These are phyloP conservation scores for Anthrax anthrax DNA, from an alignment of 2,888 invertebrate genomes.

Conservation along the genomic window DNA sequence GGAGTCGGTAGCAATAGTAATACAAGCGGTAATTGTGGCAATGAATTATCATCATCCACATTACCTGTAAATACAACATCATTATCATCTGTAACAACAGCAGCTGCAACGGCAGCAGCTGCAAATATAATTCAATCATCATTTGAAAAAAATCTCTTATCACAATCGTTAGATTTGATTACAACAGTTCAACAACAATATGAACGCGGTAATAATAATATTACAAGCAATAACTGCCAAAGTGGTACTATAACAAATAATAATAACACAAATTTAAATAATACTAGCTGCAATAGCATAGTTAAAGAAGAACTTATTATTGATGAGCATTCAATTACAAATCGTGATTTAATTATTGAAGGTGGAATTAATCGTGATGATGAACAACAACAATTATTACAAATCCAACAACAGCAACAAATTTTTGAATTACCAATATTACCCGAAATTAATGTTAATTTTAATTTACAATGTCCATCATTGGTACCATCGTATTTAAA, in stretches of 20 bases:
- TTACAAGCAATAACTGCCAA: neutral
- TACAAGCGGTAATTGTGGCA: neutral
- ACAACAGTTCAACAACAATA: slow-evolving; percentile 28
- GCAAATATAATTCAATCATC: slow-evolving; percentile 41
- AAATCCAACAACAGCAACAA: slow-evolving; percentile 17
- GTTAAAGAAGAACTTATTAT: slow-evolving; percentile 27
- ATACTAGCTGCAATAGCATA: slow-evolving; percentile 4
- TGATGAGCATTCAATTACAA: slow-evolving; percentile 15
- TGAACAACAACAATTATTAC: slow-evolving; percentile 17
- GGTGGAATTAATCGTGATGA: slow-evolving; percentile 15
- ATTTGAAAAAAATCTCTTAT: slow-evolving; percentile 48
- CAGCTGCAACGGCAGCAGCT: slow-evolving; percentile 24
- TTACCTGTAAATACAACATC: neutral
- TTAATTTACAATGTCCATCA: slow-evolving; percentile 60
- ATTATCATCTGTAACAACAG: neutral
- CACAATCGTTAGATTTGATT: slow-evolving; percentile 56
- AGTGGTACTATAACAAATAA: slow-evolving; percentile 4
- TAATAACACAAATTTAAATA: slow-evolving; percentile 8
- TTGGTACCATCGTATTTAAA: slow-evolving; percentile 81
- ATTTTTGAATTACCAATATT: slow-evolving; percentile 47
- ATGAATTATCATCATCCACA: neutral
- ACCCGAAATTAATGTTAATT: slow-evolving; percentile 52
- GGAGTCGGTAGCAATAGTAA: neutral
- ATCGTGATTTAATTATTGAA: neutral
- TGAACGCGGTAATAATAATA: slow-evolving; percentile 16